Percentiles rank a stretch among this genome's conserved stretches.
Evolutionary conservation across 2,113 vertebrate species (phyloP).

Genomic region (Perca fluviatilis): DNA sequence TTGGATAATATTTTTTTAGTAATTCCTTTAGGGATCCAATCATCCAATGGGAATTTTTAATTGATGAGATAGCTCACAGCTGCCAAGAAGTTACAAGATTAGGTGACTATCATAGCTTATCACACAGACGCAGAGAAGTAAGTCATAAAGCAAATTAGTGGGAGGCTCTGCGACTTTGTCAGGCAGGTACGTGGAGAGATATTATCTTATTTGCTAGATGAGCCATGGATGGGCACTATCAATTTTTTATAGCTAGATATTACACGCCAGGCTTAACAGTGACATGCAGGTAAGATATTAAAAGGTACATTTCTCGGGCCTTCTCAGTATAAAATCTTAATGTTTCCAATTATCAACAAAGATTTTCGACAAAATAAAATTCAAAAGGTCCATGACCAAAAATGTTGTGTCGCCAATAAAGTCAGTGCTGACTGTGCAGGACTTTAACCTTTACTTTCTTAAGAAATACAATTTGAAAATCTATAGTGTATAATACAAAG

Average conservation of each 20-base stretch:
- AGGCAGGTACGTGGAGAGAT: conserved; percentile 63
- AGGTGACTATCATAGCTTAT: conserved; percentile 71
- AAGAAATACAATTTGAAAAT: background rate
- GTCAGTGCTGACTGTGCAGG: background rate
- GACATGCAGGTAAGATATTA: conserved; percentile 7
- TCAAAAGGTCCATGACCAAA: background rate
- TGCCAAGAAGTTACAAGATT: conserved; percentile 72
- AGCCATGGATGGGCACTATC: conserved; percentile 59
- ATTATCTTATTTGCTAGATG: conserved; percentile 76
- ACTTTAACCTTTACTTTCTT: background rate
- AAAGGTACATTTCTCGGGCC: conserved; percentile 14
- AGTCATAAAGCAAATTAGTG: conserved; percentile 74
- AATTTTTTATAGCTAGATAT: conserved; percentile 48
- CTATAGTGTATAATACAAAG: background rate
- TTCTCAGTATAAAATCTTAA: background rate
- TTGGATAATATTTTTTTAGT: conserved; percentile 73
- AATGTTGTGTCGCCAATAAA: background rate
- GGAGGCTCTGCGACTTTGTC: conserved; percentile 68
- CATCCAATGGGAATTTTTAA: conserved; percentile 72
- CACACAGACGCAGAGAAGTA: conserved; percentile 53
- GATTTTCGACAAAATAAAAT: background rate
- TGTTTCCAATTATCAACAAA: conserved; percentile 4
- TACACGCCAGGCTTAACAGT: conserved; percentile 29
- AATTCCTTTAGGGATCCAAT: conserved; percentile 71
- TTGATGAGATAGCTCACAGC: conserved; percentile 74